Conservation (phyloP, 2,888 invertebrate genomes). For the Choristoneura rosaceana region DNA sequence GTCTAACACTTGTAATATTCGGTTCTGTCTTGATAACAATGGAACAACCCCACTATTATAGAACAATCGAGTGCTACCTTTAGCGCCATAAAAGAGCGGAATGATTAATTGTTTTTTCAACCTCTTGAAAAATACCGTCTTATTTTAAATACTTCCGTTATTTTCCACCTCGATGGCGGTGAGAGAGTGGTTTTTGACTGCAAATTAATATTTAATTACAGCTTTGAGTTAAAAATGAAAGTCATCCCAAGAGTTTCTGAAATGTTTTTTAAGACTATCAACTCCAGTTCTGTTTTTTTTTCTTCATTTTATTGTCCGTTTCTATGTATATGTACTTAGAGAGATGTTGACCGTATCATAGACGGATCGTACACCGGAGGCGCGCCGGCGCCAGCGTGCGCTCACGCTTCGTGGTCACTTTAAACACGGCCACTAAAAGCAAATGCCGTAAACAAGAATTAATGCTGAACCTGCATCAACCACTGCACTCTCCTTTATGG, state of each 20-base stretch:
- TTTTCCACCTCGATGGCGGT: slow-evolving; percentile 82
- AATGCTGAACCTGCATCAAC: slow-evolving; percentile 79
- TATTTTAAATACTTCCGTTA: slow-evolving; percentile 84
- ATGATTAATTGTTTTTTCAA: slow-evolving; percentile 84
- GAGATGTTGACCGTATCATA: not conserved
- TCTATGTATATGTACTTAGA: not conserved
- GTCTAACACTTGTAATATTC: slow-evolving; percentile 43
- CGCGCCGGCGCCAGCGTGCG: slow-evolving; percentile 21
- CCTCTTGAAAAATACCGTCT: slow-evolving; percentile 83
- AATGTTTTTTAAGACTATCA: slow-evolving; percentile 25
- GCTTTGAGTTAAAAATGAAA: slow-evolving; percentile 67
- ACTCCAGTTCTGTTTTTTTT: not conserved
- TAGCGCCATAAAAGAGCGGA: slow-evolving; percentile 76
- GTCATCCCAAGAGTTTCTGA: slow-evolving; percentile 56
- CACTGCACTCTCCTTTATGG: slow-evolving; percentile 80
- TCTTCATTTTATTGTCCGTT: not conserved
- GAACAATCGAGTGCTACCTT: slow-evolving; percentile 82
- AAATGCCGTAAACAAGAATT: slow-evolving; percentile 83
- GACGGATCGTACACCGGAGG: slow-evolving; percentile 40
- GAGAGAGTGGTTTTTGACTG: slow-evolving; percentile 77
- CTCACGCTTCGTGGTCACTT: slow-evolving; percentile 61
- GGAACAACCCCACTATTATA: slow-evolving; percentile 74
- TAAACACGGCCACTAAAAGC: slow-evolving; percentile 79
- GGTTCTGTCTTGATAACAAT: slow-evolving; percentile 64
- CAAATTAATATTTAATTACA: slow-evolving; percentile 81